Conservation (phyloP, 2,888 invertebrate genomes). For the Elmis aenea region DNA sequence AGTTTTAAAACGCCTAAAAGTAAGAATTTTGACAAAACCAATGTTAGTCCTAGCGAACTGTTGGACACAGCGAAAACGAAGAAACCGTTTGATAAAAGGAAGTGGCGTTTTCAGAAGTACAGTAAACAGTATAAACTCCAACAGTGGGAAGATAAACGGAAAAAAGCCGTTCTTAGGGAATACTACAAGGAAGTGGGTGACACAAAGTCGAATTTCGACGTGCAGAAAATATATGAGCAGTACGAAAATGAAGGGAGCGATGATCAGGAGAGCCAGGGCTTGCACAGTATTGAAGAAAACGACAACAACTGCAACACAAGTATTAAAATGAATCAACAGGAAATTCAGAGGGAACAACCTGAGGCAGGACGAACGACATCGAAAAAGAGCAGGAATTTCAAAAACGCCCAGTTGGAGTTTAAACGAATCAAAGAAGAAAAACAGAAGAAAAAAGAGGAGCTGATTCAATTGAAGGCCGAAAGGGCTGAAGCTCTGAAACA, state of each 20-base stretch:
- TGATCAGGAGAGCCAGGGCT: conserved; percentile 13
- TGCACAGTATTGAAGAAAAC: conserved; percentile 16
- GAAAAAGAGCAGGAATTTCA: conserved; percentile 39
- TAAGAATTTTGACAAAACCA: no score
- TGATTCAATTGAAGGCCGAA: conserved; percentile 51
- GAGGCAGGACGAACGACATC: conserved; percentile 2
- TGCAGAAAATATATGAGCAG: conserved; percentile 50
- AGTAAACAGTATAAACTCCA: conserved; percentile 65
- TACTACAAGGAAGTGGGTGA: conserved; percentile 52
- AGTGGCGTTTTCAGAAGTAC: conserved; percentile 62
- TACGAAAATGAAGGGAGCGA: conserved; percentile 28
- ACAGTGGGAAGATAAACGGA: conserved; percentile 63
- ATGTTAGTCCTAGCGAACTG: no score
- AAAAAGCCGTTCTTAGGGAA: conserved; percentile 52
- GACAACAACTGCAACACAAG: no score
- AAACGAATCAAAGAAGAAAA: conserved; percentile 55
- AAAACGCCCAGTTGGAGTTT: conserved; percentile 53
- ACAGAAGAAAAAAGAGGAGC: conserved; percentile 48
- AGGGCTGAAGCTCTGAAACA: conserved; percentile 58
- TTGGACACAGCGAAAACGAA: conserved; percentile 40
- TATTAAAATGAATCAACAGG: conserved; percentile 27
- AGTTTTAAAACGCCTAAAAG: no score
- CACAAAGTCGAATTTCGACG: conserved; percentile 45
- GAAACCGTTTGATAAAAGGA: conserved; percentile 63
- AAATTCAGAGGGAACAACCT: conserved; percentile 28